Conservation (phyloP, 2,888 invertebrate species). For the Chrysolina oricalcia region DNA sequence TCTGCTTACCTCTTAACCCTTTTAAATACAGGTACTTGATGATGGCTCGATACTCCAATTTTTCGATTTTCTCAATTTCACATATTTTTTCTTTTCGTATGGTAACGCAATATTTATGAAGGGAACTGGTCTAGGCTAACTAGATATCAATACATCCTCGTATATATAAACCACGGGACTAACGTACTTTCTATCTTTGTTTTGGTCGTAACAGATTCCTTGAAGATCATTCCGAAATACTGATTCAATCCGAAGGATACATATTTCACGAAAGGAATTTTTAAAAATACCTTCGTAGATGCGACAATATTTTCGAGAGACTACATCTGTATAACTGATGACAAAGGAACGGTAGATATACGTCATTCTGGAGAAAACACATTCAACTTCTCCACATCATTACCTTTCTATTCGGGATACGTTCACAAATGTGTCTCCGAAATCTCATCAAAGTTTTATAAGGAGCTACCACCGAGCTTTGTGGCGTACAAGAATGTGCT, state of each 20-base stretch:
- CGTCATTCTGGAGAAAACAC: conserved; percentile 52
- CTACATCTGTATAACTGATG: conserved; percentile 37
- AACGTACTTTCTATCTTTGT: no score
- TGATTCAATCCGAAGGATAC: conserved; percentile 4
- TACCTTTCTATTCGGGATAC: conserved; percentile 48
- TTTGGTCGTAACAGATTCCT: not conserved
- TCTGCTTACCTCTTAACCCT: no score
- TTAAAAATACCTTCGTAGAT: not conserved
- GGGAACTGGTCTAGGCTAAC: no score
- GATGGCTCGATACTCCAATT: no score
- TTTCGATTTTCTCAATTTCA: no score
- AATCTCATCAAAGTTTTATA: conserved; percentile 49
- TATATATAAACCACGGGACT: no score
- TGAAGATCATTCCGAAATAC: not conserved
- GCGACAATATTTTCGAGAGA: conserved; percentile 16
- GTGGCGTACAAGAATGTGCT: conserved; percentile 7
- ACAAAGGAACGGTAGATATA: conserved; percentile 38
- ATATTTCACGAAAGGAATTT: not conserved
- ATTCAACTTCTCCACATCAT: conserved; percentile 58
- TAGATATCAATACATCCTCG: no score
- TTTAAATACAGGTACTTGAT: no score
- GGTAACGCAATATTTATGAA: no score
- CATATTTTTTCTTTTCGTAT: no score
- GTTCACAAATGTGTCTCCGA: conserved; percentile 47
- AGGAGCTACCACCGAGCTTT: not conserved